Conservation (phyloP, 2,113 vertebrate species). For the Sinocyclocheilus rhinocerous region DNA sequence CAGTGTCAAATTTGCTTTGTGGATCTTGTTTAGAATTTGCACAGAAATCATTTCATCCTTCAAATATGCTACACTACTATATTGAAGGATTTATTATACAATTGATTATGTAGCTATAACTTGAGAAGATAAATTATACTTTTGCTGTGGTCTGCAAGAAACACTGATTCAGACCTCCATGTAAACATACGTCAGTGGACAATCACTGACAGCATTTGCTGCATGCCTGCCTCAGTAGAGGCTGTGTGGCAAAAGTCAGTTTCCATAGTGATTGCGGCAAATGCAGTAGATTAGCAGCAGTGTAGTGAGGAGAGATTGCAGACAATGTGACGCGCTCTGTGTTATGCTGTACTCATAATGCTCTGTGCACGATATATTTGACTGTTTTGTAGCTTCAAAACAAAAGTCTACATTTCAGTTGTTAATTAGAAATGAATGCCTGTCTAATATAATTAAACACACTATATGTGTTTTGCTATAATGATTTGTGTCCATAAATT, state of each 20-base stretch:
- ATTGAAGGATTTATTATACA: background rate
- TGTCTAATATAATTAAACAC: background rate
- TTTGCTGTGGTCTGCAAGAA: background rate
- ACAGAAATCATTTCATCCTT: background rate
- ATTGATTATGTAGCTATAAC: background rate
- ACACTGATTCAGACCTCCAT: background rate
- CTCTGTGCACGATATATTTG: background rate
- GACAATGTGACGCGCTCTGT: constrained; percentile 64
- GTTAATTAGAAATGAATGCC: background rate
- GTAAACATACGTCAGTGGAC: constrained; percentile 1
- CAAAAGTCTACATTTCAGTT: background rate
- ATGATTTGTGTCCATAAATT: background rate
- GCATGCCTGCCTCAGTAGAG: constrained; percentile 59
- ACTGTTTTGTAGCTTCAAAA: background rate
- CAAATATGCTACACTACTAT: background rate
- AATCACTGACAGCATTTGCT: constrained; percentile 48
- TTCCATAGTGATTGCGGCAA: constrained; percentile 80
- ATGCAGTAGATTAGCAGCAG: constrained; percentile 74
- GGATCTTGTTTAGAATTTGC: background rate
- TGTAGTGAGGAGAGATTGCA: constrained; percentile 68
- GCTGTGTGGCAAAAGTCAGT: constrained; percentile 72
- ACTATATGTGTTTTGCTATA: background rate
- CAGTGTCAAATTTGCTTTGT: background rate
- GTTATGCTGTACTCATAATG: constrained; percentile 24
- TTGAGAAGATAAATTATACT: background rate